Conservation (phyloP, 2,888 invertebrate genomes). For the Heliconius aoede region DNA sequence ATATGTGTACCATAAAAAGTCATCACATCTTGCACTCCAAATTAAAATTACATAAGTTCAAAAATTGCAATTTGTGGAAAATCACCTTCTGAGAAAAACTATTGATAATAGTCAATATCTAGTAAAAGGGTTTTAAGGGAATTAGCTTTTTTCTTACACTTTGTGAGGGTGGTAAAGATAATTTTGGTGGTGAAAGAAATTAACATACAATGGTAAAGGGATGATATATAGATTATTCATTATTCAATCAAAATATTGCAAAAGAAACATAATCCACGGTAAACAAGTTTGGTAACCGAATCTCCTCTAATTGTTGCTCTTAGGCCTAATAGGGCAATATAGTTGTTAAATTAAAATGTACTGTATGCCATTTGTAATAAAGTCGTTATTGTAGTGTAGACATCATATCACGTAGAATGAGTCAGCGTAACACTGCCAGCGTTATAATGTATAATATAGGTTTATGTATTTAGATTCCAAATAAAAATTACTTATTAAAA, state of each 20-base stretch:
- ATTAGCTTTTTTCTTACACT: too few relatives aligned
- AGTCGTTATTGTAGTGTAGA: slow-evolving; percentile 34
- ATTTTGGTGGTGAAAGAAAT: too few relatives aligned
- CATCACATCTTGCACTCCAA: not conserved
- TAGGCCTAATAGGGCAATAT: slow-evolving; percentile 18
- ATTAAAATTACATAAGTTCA: not conserved
- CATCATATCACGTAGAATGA: slow-evolving; percentile 55
- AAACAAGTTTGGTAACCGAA: not conserved
- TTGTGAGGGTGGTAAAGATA: too few relatives aligned
- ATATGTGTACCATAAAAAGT: not conserved
- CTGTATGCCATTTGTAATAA: slow-evolving; percentile 5
- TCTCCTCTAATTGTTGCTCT: slow-evolving; percentile 3
- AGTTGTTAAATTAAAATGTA: slow-evolving; percentile 10
- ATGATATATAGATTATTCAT: not conserved
- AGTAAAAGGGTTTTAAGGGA: too few relatives aligned
- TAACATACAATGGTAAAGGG: not conserved
- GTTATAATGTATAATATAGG: slow-evolving; percentile 46
- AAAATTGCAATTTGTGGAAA: not conserved
- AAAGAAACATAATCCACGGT: not conserved
- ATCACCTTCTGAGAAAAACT: too few relatives aligned
- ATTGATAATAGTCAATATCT: too few relatives aligned
- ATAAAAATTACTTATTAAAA: not conserved
- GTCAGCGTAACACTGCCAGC: slow-evolving; percentile 72
- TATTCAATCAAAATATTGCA: not conserved
- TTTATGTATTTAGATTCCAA: slow-evolving; percentile 1